These are phyloP conservation scores for Melieria omissa DNA, from an alignment of 2,888 invertebrate species.

Conservation along the genomic window DNA sequence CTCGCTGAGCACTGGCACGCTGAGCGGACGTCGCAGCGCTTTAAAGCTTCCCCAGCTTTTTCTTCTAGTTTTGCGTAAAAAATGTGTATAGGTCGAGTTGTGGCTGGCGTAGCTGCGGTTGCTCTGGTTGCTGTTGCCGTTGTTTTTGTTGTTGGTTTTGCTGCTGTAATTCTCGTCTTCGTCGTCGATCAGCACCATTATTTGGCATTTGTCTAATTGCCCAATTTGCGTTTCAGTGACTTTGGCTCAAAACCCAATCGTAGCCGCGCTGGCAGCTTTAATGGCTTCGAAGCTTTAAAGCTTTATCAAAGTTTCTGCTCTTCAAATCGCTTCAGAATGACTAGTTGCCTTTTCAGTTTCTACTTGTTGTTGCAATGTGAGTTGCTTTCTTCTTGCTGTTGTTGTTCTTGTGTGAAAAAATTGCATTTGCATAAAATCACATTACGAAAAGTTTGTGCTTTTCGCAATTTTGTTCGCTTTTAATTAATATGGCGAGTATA, in stretches of 20 bases:
- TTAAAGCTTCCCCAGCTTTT: slow-evolving; percentile 33
- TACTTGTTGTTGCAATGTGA: too few species aligned
- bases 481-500: slow-evolving; percentile 60
- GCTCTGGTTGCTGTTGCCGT: background rate
- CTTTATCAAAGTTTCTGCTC: background rate
- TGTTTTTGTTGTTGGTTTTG: background rate
- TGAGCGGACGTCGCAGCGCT: slow-evolving; percentile 17
- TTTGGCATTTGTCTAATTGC: slow-evolving; percentile 33
- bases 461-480: slow-evolving; percentile 27
- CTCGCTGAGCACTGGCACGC: slow-evolving; percentile 23
- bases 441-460: slow-evolving; percentile 11
- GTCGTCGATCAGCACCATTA: slow-evolving; percentile 35
- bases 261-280: background rate
- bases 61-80: slow-evolving; percentile 33
- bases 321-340: background rate
- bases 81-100: slow-evolving; percentile 13
- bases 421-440: too few species aligned
- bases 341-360: too few species aligned
- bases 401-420: too few species aligned
- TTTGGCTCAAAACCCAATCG: background rate
- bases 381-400: too few species aligned
- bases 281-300: background rate
- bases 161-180: slow-evolving; percentile 20
- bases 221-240: background rate
- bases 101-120: background rate